Conservation (phyloP, 2,113 vertebrate genomes). For the Siniperca knerii region DNA sequence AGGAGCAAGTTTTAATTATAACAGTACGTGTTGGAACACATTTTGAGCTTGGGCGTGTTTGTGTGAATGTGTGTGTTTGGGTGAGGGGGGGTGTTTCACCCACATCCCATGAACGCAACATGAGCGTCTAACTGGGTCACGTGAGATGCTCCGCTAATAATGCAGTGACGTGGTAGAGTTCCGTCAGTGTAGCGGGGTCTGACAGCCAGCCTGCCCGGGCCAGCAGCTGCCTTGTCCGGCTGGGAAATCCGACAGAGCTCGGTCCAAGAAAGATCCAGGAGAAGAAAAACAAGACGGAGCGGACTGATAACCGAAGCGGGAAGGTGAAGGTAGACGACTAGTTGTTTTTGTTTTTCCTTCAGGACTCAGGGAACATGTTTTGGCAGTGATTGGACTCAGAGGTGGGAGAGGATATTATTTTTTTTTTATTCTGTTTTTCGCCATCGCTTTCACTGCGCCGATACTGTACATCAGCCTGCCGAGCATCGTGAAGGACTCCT, state of each 20-base stretch:
- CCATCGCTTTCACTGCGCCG: not conserved
- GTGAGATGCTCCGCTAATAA: constrained; percentile 81
- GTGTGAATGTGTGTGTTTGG: not conserved
- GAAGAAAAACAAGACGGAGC: not conserved
- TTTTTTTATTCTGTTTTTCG: constrained; percentile 7
- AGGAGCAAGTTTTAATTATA: not conserved
- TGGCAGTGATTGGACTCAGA: constrained; percentile 33
- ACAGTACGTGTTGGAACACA: not conserved
- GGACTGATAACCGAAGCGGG: not conserved
- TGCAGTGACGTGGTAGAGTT: constrained; percentile 81
- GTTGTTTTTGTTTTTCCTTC: constrained; percentile 23
- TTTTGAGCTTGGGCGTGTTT: not conserved
- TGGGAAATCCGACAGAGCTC: constrained; percentile 15
- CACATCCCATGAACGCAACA: constrained; percentile 55
- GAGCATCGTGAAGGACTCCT: constrained; percentile 47
- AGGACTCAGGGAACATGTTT: constrained; percentile 48
- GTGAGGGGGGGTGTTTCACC: not conserved
- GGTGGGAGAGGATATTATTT: constrained; percentile 30
- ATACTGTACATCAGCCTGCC: not conserved
- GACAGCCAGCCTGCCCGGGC: constrained; percentile 58
- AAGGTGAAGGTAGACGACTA: constrained; percentile 25
- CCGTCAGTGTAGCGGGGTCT: constrained; percentile 76
- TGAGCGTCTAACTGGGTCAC: constrained; percentile 74
- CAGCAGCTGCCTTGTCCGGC: constrained; percentile 60
- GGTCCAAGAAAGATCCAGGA: constrained; percentile 7